A percentile compares a stretch with the other conserved stretches of the same genome.
These are phyloP conservation scores for Botia almorhae DNA, from an alignment of 2,797 vertebrate genomes.

Conservation along the genomic window DNA sequence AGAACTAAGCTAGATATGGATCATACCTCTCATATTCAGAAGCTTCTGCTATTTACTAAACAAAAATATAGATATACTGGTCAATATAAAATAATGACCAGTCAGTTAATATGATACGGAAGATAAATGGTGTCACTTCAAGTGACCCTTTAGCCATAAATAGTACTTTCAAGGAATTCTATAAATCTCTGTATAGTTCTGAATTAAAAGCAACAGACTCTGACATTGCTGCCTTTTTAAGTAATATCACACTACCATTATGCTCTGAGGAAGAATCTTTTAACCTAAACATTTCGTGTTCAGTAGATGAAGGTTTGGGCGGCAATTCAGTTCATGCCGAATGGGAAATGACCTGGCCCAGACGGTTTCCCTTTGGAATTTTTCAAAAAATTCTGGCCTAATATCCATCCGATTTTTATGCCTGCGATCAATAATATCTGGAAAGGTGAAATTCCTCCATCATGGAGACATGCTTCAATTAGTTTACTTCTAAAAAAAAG, in stretches of 20 bases:
- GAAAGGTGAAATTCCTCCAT: not conserved
- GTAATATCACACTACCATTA: too few relatives aligned
- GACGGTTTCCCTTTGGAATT: constrained; percentile 2
- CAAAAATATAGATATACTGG: not conserved
- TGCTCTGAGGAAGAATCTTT: not conserved
- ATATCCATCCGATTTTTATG: not conserved
- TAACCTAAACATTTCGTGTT: not conserved
- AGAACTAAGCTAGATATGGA: not conserved
- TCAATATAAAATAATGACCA: not conserved
- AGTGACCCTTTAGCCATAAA: not conserved
- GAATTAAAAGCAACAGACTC: not conserved
- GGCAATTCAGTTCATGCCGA: not conserved
- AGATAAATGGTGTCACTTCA: not conserved
- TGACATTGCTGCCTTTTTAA: too few relatives aligned
- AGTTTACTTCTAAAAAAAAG: not conserved
- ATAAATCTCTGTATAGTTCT: constrained; percentile 1
- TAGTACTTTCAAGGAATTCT: not conserved
- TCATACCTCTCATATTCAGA: not conserved
- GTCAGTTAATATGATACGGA: not conserved
- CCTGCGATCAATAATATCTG: not conserved
- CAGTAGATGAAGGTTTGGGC: not conserved
- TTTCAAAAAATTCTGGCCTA: not conserved
- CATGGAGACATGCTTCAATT: not conserved
- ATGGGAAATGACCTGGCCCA: too few relatives aligned
- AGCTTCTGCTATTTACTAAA: too few relatives aligned